phyloP scores from a whole-genome alignment of 2,797 vertebrate species.

The Cossypha polioptera region DNA sequence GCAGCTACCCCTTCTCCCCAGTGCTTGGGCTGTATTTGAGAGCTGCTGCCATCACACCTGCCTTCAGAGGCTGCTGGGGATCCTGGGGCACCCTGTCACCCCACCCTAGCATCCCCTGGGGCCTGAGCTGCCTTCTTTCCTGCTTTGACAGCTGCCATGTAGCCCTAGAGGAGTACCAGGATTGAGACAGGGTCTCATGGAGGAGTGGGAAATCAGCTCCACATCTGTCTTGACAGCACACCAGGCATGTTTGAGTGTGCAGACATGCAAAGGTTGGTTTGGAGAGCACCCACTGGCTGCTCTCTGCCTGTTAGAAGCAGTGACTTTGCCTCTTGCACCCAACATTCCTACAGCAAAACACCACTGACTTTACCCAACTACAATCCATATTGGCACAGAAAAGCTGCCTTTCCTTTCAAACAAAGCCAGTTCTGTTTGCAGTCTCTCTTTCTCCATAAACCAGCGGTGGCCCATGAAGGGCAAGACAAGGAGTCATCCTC shows the following conservation, averaged over 20 bases:
- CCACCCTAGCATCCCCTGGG: not conserved
- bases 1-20: not conserved
- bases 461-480: fast-evolving
- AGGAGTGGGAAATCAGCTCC: not conserved
- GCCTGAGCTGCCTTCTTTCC: not conserved
- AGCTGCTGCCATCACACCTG: fast-evolving
- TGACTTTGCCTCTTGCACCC: not conserved
- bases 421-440: not conserved
- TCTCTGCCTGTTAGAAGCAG: not conserved
- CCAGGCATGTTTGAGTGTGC: not conserved
- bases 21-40: not conserved
- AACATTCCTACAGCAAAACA: not conserved
- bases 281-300: not conserved
- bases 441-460: not conserved
- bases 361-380: not conserved
- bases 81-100: not conserved
- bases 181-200: not conserved
- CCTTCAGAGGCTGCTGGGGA: not conserved
- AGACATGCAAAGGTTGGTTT: not conserved
- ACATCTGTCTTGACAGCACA: not conserved
- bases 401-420: not conserved
- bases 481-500: not conserved
- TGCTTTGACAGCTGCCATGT: not conserved
- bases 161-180: not conserved
- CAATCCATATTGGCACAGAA: not conserved